Base-by-base conservation (phyloP, 2,888 invertebrate species). In the Galeruca laticollis region DNA sequence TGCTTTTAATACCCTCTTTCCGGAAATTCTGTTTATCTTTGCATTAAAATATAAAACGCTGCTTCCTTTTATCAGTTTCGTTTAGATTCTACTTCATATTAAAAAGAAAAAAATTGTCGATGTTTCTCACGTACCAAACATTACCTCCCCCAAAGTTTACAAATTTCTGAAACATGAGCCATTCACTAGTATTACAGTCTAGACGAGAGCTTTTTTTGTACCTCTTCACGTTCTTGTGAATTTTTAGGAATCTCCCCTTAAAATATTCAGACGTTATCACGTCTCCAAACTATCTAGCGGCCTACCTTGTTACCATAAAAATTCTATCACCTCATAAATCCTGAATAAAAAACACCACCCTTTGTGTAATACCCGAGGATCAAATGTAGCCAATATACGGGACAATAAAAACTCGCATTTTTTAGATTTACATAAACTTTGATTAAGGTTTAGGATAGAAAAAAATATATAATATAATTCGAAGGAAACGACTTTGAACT, bases 211-310 rank as follows among this genome's bases (percentile, higher is more conserved):
- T 40, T 63, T 64, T 26, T 35, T 18, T 56, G 18, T 33, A 40
- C 8, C 5, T 18, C 47, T 31, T 35, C 13, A 64, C 37, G 64
- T 21, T 52, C 52, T 52, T 37, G 0, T 31, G 33, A 68, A 63
- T 63, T 68, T 65, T 56, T 26, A 40, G 63, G 40, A 59, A 64
- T 57, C 59, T 63, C 64, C 64, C 35, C 60, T 56, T 71, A 68
- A 71, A 71, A 71, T 71, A 71, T 71, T 71, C 71, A 71, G 52
- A 60, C 54, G 61, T 71, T 71, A 71, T 71, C 71, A 71, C 71
- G 71, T 68, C 60, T 40, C 43, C 57, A 37, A 56, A 64, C 64
- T 60, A 64, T 71, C 71, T 63, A 68, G 68, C 68, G 68, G 68
- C 60, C 60, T 64, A 64, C 64, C 71, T 71, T 68, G 71, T 71